These are phyloP conservation scores for Calyptomena viridis DNA, from an alignment of 2,113 vertebrate species.

Conservation along the genomic window DNA sequence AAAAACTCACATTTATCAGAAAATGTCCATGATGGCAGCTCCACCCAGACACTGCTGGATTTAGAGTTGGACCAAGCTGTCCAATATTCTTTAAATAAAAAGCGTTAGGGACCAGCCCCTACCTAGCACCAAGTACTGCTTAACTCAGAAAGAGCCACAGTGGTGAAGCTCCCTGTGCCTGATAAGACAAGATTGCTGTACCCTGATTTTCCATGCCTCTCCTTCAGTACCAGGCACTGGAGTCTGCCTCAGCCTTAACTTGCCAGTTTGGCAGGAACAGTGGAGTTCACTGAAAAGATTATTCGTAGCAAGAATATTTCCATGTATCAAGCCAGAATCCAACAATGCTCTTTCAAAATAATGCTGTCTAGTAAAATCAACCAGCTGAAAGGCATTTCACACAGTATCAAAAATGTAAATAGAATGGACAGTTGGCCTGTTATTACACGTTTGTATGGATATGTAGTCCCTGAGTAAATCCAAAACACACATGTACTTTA, in stretches of 20 bases:
- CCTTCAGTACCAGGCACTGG: not conserved
- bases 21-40: not conserved
- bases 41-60: not conserved
- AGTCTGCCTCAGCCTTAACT: not conserved
- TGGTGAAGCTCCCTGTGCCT: not conserved
- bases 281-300: not conserved
- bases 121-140: not conserved
- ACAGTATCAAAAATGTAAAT: constrained; percentile 19
- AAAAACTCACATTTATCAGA: not conserved
- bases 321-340: not conserved
- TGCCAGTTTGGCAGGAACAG: not conserved
- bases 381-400: constrained; percentile 25
- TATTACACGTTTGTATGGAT: not conserved
- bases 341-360: not conserved
- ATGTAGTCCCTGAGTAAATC: not conserved
- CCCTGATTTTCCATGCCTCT: not conserved
- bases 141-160: not conserved
- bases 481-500: not conserved
- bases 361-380: constrained; percentile 17
- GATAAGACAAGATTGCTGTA: not conserved
- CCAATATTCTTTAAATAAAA: not conserved
- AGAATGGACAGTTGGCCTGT: not conserved
- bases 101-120: not conserved
- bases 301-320: not conserved
- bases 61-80: not conserved